Percentiles rank a stretch among this genome's conserved stretches.
These are phyloP conservation scores for Bos taurus DNA, from an alignment of 2,113 vertebrate species.

Conservation along the genomic window DNA sequence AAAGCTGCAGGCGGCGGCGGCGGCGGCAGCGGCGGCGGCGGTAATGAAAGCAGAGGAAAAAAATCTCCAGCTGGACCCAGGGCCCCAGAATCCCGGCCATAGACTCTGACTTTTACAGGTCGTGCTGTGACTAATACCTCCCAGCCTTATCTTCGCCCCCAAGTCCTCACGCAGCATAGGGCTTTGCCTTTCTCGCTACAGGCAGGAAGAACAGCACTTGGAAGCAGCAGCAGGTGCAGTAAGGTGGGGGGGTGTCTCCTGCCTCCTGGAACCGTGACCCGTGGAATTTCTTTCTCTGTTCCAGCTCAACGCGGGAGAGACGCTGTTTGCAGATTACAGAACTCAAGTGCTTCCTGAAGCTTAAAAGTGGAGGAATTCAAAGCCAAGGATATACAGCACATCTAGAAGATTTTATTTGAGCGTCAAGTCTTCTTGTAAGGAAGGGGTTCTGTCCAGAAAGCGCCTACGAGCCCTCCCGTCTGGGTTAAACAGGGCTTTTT, in stretches of 20 bases:
- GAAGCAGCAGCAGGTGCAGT: conserved; percentile 50
- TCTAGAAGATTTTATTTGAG: neutral
- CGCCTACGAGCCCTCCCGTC: neutral
- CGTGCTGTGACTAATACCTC: neutral
- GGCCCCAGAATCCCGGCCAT: neutral
- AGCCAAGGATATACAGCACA: neutral
- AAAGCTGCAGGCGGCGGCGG: neutral
- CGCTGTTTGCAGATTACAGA: neutral
- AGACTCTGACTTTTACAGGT: conserved; percentile 49
- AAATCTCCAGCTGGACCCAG: neutral
- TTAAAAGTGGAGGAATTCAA: conserved; percentile 37
- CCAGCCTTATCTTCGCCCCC: neutral
- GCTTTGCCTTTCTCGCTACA: conserved; percentile 26
- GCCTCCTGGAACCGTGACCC: neutral
- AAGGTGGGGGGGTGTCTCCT: neutral
- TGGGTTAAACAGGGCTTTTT: neutral
- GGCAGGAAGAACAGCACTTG: neutral
- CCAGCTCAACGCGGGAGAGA: neutral
- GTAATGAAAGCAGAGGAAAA: neutral
- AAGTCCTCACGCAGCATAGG: neutral
- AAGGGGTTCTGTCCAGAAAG: neutral
- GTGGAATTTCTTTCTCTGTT: neutral
- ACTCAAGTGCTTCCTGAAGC: neutral
- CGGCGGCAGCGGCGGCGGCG: neutral
- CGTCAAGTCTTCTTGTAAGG: neutral